Evolutionary conservation across 2,888 invertebrate species (phyloP), one percentile per base, ranked within the genome.

Genomic region (Augochlorella aurata): DNA sequence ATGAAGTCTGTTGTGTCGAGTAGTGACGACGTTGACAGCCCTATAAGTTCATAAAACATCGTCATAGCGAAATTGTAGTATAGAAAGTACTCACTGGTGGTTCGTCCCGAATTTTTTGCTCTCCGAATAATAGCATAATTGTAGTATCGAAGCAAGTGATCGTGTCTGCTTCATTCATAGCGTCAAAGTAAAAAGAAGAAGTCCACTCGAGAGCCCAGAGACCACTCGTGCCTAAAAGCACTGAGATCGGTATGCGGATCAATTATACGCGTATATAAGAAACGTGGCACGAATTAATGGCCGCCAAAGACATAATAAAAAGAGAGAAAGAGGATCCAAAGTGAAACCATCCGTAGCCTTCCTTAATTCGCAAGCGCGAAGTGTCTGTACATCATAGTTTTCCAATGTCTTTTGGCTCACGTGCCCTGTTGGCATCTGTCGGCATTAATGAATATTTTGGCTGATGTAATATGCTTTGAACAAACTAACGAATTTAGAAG

Each of bases 201-300:
- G 76, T 80, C 78, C 86, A 81, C 83, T 87, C 77, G 83, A 86
- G 85, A 85, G 79, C 76, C 54, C 82, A 65, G 74, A 70, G 71
- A 79, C 77, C 85, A 83, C 83, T 87, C 85, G 86, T 86, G 82
- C 77, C 81, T 87, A 85, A 87, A 87, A 87, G 87, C 87, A 88
- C 86, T 87, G 71, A 82, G 83, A 78, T 78, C 78, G 83, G 83
- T 81, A 85, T 80, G 87, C 69, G 81, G 85, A 81, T 85, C 85
- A 84, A 88, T 88, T 88, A 82, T 81, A 72, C 58, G 77, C 16
- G 58, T 58, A 29, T 58, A 29, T 81, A 88, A 87, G 84, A 88
- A 88, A 87, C 78, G 83, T 85, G 82, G 78, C 73, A 78, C 78
- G 85, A 88, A 88, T 87, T 84, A 87, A 88, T 82, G 78, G 66